These are phyloP conservation scores for Pilophorus perplexus DNA, from an alignment of 2,888 invertebrate species.

Conservation along the genomic window DNA sequence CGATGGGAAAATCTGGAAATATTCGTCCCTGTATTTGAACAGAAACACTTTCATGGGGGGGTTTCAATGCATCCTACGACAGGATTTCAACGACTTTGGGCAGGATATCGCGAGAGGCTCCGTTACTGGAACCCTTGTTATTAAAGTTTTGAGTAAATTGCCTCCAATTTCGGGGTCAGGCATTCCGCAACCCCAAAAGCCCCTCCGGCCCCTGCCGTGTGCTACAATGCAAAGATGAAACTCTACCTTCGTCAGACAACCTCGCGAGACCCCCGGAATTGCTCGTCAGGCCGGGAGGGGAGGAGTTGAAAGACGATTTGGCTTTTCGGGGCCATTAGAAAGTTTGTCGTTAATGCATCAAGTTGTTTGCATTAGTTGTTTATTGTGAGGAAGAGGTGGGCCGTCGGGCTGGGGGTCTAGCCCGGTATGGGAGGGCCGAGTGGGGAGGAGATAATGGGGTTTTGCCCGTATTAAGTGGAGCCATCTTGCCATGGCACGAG, in stretches of 20 bases:
- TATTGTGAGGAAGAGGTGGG: slow-evolving; percentile 33
- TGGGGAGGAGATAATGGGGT: slow-evolving; percentile 36
- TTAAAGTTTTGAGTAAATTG: slow-evolving; percentile 37
- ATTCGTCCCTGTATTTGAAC: too few relatives aligned
- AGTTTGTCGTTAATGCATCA: slow-evolving; percentile 42
- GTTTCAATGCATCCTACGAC: too few relatives aligned
- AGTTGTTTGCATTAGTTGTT: slow-evolving; percentile 42
- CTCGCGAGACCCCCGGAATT: too few relatives aligned
- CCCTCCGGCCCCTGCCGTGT: background rate
- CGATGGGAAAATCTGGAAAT: too few relatives aligned
- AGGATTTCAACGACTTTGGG: background rate
- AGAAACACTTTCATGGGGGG: too few relatives aligned
- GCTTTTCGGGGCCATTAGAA: slow-evolving; percentile 40
- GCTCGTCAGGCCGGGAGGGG: too few relatives aligned
- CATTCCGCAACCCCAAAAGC: slow-evolving; percentile 11
- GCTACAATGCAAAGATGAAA: slow-evolving; percentile 25
- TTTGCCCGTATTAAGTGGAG: slow-evolving; percentile 39
- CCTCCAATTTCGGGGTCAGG: slow-evolving; percentile 27
- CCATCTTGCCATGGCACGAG: slow-evolving; percentile 40
- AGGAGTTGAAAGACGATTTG: slow-evolving; percentile 24
- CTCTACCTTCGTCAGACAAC: background rate
- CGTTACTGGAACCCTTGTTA: slow-evolving; percentile 19
- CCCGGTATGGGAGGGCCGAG: background rate
- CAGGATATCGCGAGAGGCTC: background rate
- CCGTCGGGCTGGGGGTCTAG: background rate